Percentiles rank a stretch among this genome's conserved stretches.
Conservation (phyloP, 2,888 invertebrate genomes). For the Amiota minor region DNA sequence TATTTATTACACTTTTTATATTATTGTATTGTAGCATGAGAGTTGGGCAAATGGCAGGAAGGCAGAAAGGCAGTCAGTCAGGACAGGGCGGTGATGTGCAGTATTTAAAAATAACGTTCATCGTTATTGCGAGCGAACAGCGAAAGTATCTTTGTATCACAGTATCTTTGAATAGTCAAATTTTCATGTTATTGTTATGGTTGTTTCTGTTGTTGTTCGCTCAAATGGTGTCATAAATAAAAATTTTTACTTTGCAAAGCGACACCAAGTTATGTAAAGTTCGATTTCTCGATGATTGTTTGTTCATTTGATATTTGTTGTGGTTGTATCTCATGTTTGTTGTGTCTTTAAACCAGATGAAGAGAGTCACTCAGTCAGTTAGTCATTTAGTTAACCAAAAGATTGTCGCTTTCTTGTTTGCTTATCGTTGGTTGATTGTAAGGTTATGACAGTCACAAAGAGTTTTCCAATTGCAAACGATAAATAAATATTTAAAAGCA, state of each 20-base stretch:
- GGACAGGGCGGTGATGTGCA: not conserved
- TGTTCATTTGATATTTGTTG: not conserved
- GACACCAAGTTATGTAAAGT: conserved; percentile 13
- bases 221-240: conserved; percentile 28
- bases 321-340: not conserved
- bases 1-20: too few relatives aligned
- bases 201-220: conserved; percentile 3
- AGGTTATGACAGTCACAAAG: too few relatives aligned
- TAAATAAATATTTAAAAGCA: too few relatives aligned
- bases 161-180: not conserved
- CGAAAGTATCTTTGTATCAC: conserved; percentile 27
- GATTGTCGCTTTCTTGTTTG: too few relatives aligned
- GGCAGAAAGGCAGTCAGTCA: not conserved
- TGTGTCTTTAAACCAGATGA: too few relatives aligned
- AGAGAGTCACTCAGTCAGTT: too few relatives aligned
- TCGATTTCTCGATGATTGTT: not conserved
- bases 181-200: not conserved
- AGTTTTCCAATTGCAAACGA: too few relatives aligned
- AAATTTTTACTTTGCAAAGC: conserved; percentile 7
- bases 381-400: too few relatives aligned
- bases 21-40: too few relatives aligned
- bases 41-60: too few relatives aligned
- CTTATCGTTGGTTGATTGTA: too few relatives aligned
- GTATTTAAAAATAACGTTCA: not conserved
- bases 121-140: not conserved